Base-by-base conservation (phyloP, 1,140 invertebrate genomes). In the Aphidius ervi region DNA sequence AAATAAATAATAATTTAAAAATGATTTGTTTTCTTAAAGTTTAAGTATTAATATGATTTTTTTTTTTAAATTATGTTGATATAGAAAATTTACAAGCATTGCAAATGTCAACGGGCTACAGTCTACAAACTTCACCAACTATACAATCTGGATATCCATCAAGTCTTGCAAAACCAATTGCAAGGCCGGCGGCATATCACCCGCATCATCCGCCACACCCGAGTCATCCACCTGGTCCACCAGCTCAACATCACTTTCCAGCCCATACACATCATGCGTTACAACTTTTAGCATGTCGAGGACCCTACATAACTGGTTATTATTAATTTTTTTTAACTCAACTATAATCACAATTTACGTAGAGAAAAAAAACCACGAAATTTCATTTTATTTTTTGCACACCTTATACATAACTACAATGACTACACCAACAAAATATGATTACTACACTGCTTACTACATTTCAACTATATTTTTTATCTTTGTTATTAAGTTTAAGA, bases 101-200 rank as follows among this genome's bases (percentile, higher is more conserved):
- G 39, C 73, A 76, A 46, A 71, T 50, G 43, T 41, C 75, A 9
- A 70, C 78, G 9, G 75, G 74, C 20, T 79, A 78, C 55, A 79
- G 72, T 70, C 64, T 79, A 42, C 78, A 78, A 63, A 80, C 70
- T 47, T 80, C 75, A 20, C 47, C 55, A 20, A 58, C 59, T 52
- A 61, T 63, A 46, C 55, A 52, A 5, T 73, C 69, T 63, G 74
- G 67, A 57, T 80, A 78, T 58, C 10, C 47, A 42, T 56, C 43
- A 59, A 75, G 74, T 61, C 83, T 83, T 68, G 82, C 81, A 37
- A 85, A 82, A 63, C 83, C 81, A 9, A 84, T 83, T 63, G 81
- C 81, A 20, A 73, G 81, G 69, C 82, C 81, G 37, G 81, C 82
- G 9, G 79, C 80, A 20, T 80, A 79, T 71, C 77, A 78, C 62